Evolutionary conservation across 2,888 invertebrate species (phyloP).

Genomic region (Antheraea yamamai): DNA sequence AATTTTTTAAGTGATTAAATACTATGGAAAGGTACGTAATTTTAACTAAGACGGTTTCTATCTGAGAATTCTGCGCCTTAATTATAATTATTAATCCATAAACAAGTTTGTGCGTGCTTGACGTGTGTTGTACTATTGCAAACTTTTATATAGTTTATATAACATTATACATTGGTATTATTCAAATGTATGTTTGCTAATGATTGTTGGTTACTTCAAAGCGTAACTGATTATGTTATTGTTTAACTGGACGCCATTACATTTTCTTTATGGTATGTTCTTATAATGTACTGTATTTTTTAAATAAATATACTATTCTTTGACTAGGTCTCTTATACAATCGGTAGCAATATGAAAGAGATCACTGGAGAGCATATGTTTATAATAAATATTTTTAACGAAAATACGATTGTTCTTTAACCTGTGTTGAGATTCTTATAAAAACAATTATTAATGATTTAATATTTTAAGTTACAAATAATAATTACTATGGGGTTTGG

Average conservation of each 20-base stretch:
- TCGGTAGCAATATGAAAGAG: background rate
- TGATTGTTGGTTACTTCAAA: background rate
- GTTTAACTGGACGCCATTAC: background rate
- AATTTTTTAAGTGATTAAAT: background rate
- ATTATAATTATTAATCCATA: conserved; percentile 8
- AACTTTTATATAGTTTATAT: conserved; percentile 10
- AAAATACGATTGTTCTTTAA: too few species aligned
- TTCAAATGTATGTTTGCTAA: background rate
- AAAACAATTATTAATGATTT: too few species aligned
- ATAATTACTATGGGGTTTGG: too few species aligned
- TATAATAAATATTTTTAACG: too few species aligned
- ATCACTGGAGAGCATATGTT: too few species aligned
- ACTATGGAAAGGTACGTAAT: background rate
- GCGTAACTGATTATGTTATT: background rate
- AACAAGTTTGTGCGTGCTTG: conserved; percentile 14
- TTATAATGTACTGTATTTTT: background rate
- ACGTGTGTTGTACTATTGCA: conserved; percentile 4
- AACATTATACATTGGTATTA: conserved; percentile 1
- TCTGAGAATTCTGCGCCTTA: conserved; percentile 1
- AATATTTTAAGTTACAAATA: too few species aligned
- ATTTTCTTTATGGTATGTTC: background rate
- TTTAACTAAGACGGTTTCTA: background rate
- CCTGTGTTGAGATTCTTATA: too few species aligned
- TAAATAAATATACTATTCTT: background rate
- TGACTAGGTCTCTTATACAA: background rate